phyloP scores from a whole-genome alignment of 37 sponge, comb jelly and placozoan genomes.

The Beroe ovata region DNA sequence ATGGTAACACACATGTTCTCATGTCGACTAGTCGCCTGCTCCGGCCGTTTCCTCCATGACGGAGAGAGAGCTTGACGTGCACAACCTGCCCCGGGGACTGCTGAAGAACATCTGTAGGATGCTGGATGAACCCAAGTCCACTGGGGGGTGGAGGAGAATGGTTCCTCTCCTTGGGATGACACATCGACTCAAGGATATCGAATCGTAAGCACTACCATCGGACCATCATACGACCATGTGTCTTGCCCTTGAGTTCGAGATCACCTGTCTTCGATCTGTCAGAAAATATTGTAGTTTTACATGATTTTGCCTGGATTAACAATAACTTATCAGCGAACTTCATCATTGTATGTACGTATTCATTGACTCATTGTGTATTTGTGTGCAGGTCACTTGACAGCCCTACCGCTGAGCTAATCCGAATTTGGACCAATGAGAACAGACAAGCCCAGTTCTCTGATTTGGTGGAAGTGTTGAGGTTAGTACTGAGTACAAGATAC shows the following conservation, averaged over 20 bases:
- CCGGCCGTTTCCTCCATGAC: neutral
- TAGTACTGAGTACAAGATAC: no score
- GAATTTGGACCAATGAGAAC: constrained; percentile 54
- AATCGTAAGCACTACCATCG: constrained; percentile 30
- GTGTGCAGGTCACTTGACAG: constrained; percentile 43
- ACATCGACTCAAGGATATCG: constrained; percentile 37
- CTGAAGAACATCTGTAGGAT: constrained; percentile 32
- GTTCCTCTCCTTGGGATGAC: constrained; percentile 46
- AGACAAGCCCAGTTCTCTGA: constrained; percentile 25
- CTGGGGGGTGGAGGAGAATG: constrained; percentile 42
- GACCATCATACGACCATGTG: no score
- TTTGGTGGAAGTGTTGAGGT: constrained; percentile 48
- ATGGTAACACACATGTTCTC: no score
- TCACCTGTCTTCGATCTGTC: no score
- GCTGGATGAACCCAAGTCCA: neutral
- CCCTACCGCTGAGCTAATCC: constrained; percentile 41
- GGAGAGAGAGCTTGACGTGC: constrained; percentile 19
- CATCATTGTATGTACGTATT: neutral
- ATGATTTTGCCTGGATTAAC: no score
- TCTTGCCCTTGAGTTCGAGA: no score
- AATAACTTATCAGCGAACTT: no score
- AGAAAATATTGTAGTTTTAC: no score
- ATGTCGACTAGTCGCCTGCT: no score
- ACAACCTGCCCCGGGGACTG: constrained; percentile 55
- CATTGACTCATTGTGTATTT: neutral